Evolutionary conservation across 2,888 invertebrate genomes (phyloP).

Genomic region (Ophion slaviceki): DNA sequence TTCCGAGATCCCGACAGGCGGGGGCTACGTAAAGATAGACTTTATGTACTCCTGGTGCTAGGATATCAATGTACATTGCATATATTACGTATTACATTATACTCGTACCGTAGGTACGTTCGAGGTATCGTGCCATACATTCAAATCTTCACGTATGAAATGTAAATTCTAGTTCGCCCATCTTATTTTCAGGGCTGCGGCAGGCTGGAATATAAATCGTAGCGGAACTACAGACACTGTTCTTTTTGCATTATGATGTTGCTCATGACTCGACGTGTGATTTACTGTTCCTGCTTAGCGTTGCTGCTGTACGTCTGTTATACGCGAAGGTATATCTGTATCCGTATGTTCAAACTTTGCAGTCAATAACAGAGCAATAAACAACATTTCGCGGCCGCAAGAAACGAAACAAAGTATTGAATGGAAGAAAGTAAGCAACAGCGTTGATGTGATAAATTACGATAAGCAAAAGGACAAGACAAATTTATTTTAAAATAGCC

Average conservation of each 20-base stretch:
- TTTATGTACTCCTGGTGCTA: background rate
- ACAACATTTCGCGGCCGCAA: background rate
- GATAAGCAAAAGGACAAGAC: background rate
- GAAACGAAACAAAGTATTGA: background rate
- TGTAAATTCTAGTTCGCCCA: constrained; percentile 48
- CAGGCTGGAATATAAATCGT: constrained; percentile 20
- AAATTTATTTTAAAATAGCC: background rate
- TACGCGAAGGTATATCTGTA: background rate
- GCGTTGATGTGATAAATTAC: background rate
- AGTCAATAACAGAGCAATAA: too few relatives aligned
- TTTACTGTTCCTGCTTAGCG: background rate
- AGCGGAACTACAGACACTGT: background rate
- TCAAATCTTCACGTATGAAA: constrained; percentile 49
- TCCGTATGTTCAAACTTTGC: background rate
- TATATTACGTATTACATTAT: background rate
- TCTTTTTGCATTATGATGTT: background rate
- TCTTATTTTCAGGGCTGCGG: constrained; percentile 23
- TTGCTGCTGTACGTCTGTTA: background rate
- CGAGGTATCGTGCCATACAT: constrained; percentile 12
- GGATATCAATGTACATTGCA: background rate
- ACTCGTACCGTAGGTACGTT: background rate
- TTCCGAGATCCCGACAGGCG: background rate
- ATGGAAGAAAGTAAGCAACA: background rate
- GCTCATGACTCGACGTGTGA: constrained; percentile 8
- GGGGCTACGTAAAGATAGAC: background rate